Base-by-base conservation (phyloP, 2,113 vertebrate species). In the Semicossyphus pulcher region DNA sequence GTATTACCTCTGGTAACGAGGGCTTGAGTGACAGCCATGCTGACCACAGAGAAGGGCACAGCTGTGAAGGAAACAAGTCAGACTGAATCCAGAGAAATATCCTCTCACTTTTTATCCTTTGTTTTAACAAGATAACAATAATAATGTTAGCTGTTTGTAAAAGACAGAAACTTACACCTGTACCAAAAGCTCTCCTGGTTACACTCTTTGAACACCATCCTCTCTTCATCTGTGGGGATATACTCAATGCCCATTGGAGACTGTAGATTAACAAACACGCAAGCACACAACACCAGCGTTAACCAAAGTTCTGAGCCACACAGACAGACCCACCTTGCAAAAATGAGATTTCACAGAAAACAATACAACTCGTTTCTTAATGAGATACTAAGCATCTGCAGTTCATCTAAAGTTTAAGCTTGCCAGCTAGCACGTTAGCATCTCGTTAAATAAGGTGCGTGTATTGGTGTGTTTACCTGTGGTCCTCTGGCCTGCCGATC, bases 141-240 rank as follows among this genome's bases (percentile, higher is more conserved):
- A 31, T 41, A 4, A n/a, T 20, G 29, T 41, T 59, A 28, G 9
- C 2, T 44, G 41, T 25, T 9, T 10, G 44, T 29, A 12, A 7
- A 18, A 23, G 18, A 21, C 21, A 34, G 21, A 23, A 26, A 94
- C 96, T 93, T 87, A 99, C 97, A 95, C 91, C 97, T 95, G 28
- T 96, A 97, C 49, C 92, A 93, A 77, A 97, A 95, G 83, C 96
- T 97, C 86, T 99, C 97, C 1, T 85, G 51, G 58, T 90, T 94
- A 85, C 97, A 99, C 78, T 99, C 96, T 70, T 26, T 92, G 2
- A 98, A 93, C 36, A 97, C 85, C 65, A 82, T 89, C 84, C 52
- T 93, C 92, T 99, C 97, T 12, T 97, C 96, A 5, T 97, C 95
- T 20, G 95, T 98, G 0, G 94, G 95, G 78, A 95, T 54, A 42